Base-by-base conservation (phyloP, 1,140 invertebrate genomes). In the Macrotrachela quadricornifera region DNA sequence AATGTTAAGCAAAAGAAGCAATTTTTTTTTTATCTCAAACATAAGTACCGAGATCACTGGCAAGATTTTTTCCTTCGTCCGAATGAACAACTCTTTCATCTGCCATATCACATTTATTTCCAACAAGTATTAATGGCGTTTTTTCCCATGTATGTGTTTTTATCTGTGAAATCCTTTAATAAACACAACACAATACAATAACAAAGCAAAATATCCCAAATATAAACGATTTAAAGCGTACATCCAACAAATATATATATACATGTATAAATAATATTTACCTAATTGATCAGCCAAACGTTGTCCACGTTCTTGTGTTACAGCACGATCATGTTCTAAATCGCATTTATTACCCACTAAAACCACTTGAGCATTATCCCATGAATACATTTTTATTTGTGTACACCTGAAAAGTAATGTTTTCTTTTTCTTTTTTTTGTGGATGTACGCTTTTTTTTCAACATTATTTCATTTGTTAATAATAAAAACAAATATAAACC, bases 331-430 rank as follows among this genome's bases (percentile, higher is more conserved):
- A 62, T 97, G 90, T 65, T 97, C 91, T 85, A 99, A 92, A 67
- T 99, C 94, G 71, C 91, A 79, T 73, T 99, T 99, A 74, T 99
- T 99, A 16, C 92, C 92, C 17, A 75, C 91, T 57, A 97, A 74
- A 59, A 97, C 92, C n/a, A 99, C 91, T 76, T 99, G 94, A 59
- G 94, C 94, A 68, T 97, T 96, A 71, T 97, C 92, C 87, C 91
- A 97, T 14, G 90, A 96, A 68, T 97, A 97, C 0, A 88, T 97
- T 72, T 96, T 96, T 62, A 97, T 97, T 74, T 99, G 94, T 59
- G 92, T 97, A 48, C 95, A 85, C 86, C 87, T 91, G 69, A n/a
- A 64, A 65, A 54, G 51, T 57, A 51, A 9, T 44, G 36, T 44
- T 49, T 6, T 38, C n/a, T n/a, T n/a, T n/a, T n/a, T n/a, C n/a